Evolutionary conservation across 2,888 invertebrate species (phyloP).

Genomic region (Scaptomyza caliginosa): DNA sequence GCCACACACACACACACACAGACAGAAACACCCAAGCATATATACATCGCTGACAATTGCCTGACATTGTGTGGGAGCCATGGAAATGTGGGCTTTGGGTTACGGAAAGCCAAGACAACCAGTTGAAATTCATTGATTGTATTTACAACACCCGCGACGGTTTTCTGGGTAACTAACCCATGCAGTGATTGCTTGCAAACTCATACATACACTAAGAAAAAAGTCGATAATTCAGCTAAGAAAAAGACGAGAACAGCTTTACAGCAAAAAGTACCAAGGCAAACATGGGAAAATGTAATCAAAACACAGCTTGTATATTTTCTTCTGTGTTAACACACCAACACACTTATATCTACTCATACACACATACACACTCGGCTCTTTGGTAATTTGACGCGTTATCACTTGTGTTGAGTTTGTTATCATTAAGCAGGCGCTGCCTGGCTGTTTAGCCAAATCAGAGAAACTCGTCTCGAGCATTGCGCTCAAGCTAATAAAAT

Average conservation of each 20-base stretch:
- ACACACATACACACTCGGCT: slow-evolving; percentile 2
- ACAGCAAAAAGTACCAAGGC: too few relatives aligned
- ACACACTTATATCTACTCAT: slow-evolving; percentile 2
- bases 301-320: too few relatives aligned
- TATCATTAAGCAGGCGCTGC: slow-evolving; percentile 76
- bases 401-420: slow-evolving; percentile 80
- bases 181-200: slow-evolving; percentile 13
- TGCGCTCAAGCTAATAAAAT: slow-evolving; percentile 73
- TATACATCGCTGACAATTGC: slow-evolving; percentile 44
- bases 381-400: slow-evolving; percentile 80
- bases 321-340: slow-evolving; percentile 2
- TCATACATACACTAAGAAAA: background rate
- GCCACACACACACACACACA: slow-evolving; percentile 33
- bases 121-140: slow-evolving; percentile 81
- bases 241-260: background rate
- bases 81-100: slow-evolving; percentile 43
- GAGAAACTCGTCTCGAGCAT: slow-evolving; percentile 29
- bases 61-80: slow-evolving; percentile 27
- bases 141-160: slow-evolving; percentile 74
- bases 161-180: slow-evolving; percentile 33
- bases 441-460: slow-evolving; percentile 76
- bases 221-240: background rate
- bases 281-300: too few relatives aligned
- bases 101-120: slow-evolving; percentile 62
- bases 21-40: slow-evolving; percentile 9